Evolutionary conservation across 2,888 invertebrate genomes (phyloP), one percentile per base, ranked within the genome.

Genomic region (Chrysolina americana): DNA sequence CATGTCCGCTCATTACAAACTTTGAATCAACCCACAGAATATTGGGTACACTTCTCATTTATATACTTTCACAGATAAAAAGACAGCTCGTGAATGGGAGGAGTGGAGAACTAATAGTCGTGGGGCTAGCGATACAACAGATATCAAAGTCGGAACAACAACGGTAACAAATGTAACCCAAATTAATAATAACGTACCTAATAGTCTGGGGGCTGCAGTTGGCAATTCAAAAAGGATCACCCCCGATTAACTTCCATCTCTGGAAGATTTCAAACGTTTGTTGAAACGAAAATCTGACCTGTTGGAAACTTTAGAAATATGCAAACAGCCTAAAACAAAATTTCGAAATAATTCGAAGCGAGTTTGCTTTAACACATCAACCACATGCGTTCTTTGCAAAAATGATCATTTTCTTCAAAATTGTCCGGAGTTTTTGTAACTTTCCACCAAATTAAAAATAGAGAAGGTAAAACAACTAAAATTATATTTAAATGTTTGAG

Each of bases 401-500:
- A 15, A 15, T n/a, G n/a, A 19, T 10, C 21, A 65, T 44, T 47
- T 41, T 21, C 13, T 65, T 44, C 47, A 65, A 47, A 65, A 65
- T 47, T 48, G 48, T 47, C 15, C 65, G 6, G 65, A 65, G 10
- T 15, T 65, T 23, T 44, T 19, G 8, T 47, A 65, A 23, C 44
- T 48, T 0, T 11, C 9, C 19, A 28, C 21, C 0, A 44, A 65
- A 10, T 11, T n/a, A 59, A 13, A 6, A 59, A 59, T 53, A 4
- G 21, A 64, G 10, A n/a, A 70, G 6, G 70, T 64, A 9, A 63
- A 41, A 17, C n/a, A 23, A 11, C 28, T 64, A 6, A 53, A 64
- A 48, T 36, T 64, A 13, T 70, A 64, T 48, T 28, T 50, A 65
- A 70, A 13, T 70, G 70, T 53, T 50, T 64, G 13, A 64, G 19